phyloP scores from a whole-genome alignment of 2,797 vertebrate species.

The Heteromormyrus szaboi region DNA sequence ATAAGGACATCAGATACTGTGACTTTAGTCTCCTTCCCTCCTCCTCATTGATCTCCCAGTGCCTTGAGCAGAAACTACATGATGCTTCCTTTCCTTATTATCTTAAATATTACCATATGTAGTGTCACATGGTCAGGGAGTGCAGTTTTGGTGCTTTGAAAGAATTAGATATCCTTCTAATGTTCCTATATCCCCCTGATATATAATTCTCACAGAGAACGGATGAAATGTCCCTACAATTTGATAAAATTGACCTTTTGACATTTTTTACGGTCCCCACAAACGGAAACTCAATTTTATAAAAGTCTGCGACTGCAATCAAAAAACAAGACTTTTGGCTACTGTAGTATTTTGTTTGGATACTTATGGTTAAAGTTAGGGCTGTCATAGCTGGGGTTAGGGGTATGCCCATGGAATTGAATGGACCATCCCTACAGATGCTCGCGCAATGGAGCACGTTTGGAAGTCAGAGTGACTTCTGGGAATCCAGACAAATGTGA shows the following conservation, averaged over 20 bases:
- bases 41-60: neutral
- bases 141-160: neutral
- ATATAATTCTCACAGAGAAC: neutral
- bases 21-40: neutral
- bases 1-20: neutral
- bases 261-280: neutral
- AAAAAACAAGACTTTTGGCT: neutral
- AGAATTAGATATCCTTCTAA: neutral
- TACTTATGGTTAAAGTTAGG: neutral
- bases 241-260: neutral
- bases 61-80: neutral
- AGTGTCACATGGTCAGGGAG: neutral
- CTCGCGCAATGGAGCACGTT: neutral
- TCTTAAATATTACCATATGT: neutral
- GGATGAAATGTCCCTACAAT: neutral
- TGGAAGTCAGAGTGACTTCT: neutral
- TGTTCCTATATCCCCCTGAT: neutral
- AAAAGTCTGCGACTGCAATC: neutral
- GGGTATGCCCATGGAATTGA: neutral
- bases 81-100: neutral
- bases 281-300: neutral
- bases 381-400: neutral
- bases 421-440: neutral
- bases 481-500: neutral
- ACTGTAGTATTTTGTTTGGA: neutral